A percentile compares a stretch with the other conserved stretches of the same genome.
phyloP scores from a whole-genome alignment of 1,140 invertebrate species.

The Cydia amplana region DNA sequence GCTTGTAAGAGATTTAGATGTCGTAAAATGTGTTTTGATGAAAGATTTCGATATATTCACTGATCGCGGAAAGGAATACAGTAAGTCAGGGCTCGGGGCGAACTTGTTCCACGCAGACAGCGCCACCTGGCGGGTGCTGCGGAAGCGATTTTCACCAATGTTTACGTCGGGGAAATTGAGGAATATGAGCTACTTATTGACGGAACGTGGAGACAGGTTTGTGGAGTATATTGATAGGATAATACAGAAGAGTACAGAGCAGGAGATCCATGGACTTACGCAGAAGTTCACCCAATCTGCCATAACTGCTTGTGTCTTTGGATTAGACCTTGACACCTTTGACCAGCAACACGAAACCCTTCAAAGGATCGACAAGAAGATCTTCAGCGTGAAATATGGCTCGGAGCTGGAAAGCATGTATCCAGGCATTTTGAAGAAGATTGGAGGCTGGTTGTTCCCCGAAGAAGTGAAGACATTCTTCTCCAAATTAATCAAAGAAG shows the following conservation, averaged over 20 bases:
- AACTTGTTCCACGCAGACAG: conserved; percentile 19
- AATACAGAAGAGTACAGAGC: neutral
- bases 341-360: conserved; percentile 11
- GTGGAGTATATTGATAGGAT: neutral
- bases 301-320: conserved; percentile 3
- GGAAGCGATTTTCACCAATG: neutral
- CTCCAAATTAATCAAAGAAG: neutral
- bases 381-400: neutral
- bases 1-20: neutral
- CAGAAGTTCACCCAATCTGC: conserved; percentile 4
- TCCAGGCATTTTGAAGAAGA: conserved; percentile 29
- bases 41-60: conserved; percentile 4
- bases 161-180: conserved; percentile 1
- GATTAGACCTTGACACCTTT: neutral
- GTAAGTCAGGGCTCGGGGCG: neutral
- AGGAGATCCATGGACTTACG: neutral
- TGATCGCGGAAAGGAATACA: conserved; percentile 10
- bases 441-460: neutral
- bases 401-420: conserved; percentile 28
- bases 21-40: conserved; percentile 2
- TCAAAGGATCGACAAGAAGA: conserved; percentile 21
- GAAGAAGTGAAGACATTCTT: conserved; percentile 16
- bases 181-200: neutral
- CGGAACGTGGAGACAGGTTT: neutral
- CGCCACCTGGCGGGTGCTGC: conserved; percentile 24